phyloP scores from a whole-genome alignment of 2,113 vertebrate species.

The Egretta garzetta region DNA sequence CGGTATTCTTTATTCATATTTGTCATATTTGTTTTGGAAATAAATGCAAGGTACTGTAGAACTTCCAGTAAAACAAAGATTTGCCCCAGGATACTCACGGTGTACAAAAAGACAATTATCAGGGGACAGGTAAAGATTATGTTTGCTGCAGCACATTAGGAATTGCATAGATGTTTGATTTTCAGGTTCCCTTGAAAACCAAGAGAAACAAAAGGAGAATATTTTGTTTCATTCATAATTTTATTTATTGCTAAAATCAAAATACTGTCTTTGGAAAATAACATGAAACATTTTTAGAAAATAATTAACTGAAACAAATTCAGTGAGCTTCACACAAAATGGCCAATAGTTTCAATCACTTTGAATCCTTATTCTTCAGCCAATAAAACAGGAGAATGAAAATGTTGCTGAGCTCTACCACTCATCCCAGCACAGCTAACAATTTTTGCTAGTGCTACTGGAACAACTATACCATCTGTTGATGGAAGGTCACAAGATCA shows the following conservation, averaged over 20 bases:
- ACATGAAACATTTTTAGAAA: neutral
- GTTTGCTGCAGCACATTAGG: neutral
- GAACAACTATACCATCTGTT: neutral
- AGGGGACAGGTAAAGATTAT: neutral
- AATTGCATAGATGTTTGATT: neutral
- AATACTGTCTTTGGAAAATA: neutral
- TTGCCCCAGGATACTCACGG: neutral
- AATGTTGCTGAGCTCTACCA: neutral
- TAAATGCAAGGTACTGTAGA: neutral
- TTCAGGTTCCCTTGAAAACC: neutral
- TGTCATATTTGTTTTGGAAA: neutral
- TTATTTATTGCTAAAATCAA: neutral
- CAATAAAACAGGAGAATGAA: neutral
- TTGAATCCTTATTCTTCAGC: neutral
- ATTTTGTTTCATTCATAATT: neutral
- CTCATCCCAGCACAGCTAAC: neutral
- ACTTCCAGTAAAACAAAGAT: neutral
- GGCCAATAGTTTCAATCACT: neutral
- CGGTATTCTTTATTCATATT: neutral
- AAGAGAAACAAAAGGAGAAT: neutral
- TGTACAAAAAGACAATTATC: neutral
- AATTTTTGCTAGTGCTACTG: neutral
- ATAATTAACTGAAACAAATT: neutral
- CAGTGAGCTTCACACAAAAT: neutral
- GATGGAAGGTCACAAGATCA: neutral